Conservation (phyloP, 2,797 vertebrate species). For the Anguilla megastoma region DNA sequence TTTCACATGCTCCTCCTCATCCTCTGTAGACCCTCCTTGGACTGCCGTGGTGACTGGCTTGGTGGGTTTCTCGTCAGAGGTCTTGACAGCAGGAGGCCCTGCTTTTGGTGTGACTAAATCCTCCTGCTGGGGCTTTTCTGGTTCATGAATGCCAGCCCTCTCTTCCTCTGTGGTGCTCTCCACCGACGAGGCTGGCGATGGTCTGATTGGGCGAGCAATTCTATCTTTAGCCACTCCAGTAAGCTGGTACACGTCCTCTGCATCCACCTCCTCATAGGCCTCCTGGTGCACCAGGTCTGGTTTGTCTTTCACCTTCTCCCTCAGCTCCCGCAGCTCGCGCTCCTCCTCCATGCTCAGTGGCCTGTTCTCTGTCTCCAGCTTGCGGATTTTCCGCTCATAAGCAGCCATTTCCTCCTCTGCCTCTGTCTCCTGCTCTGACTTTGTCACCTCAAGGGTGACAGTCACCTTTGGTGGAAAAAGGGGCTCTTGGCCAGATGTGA, state of each 20-base stretch:
- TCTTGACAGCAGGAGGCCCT: constrained; percentile 57
- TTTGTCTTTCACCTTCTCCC: constrained; percentile 89
- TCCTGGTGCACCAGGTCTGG: constrained; percentile 94
- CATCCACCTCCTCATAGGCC: constrained; percentile 89
- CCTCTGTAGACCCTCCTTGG: constrained; percentile 31
- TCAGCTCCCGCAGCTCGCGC: constrained; percentile 81
- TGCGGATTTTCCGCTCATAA: constrained; percentile 78
- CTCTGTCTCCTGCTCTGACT: constrained; percentile 64
- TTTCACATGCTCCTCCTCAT: constrained; percentile 27
- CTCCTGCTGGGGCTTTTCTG: constrained; percentile 68
- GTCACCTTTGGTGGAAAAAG: constrained; percentile 75
- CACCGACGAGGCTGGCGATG: constrained; percentile 74
- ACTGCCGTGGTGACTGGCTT: constrained; percentile 36
- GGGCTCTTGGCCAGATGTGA: constrained; percentile 40
- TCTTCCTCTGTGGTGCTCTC: constrained; percentile 77
- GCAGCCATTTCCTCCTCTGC: constrained; percentile 69
- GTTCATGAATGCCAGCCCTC: constrained; percentile 38
- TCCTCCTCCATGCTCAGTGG: constrained; percentile 79
- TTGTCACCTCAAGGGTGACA: constrained; percentile 73
- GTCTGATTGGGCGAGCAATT: constrained; percentile 72
- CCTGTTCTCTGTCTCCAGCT: constrained; percentile 78
- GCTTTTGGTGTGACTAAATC: constrained; percentile 48
- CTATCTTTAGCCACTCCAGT: constrained; percentile 77
- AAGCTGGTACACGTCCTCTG: constrained; percentile 93
- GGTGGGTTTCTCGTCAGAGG: constrained; percentile 54